phyloP scores from a whole-genome alignment of 2,113 vertebrate species.

The Prochilodus magdalenae region DNA sequence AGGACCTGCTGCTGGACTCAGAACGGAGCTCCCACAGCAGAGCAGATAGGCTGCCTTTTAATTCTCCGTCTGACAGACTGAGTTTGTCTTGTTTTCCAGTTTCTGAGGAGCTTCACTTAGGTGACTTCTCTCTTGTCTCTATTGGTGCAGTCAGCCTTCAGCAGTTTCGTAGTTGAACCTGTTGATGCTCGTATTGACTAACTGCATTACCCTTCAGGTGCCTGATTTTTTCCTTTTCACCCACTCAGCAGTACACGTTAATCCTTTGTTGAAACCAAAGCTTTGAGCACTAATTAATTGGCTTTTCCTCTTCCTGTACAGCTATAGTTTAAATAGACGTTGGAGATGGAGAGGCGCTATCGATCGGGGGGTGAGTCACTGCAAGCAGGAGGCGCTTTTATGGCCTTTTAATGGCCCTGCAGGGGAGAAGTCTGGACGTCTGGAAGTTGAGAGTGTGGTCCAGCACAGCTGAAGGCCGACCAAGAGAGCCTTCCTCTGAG shows the following conservation, averaged over 20 bases:
- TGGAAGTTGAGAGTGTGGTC: slow-evolving; percentile 3
- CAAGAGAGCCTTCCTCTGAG: background rate
- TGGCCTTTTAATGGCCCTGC: slow-evolving; percentile 32
- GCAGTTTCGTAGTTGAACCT: background rate
- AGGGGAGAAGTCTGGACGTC: slow-evolving; percentile 1
- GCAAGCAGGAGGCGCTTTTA: slow-evolving; percentile 38
- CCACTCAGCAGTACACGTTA: background rate
- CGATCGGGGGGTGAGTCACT: slow-evolving; percentile 39
- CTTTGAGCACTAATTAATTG: slow-evolving; percentile 38
- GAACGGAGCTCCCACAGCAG: background rate
- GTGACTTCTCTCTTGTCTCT: background rate
- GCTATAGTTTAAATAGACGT: slow-evolving; percentile 26
- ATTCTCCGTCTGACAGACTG: background rate
- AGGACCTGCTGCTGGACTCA: background rate
- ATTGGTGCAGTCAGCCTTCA: background rate
- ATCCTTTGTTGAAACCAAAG: slow-evolving; percentile 28
- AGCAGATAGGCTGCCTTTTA: background rate
- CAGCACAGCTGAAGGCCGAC: slow-evolving; percentile 7
- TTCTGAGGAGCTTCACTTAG: background rate
- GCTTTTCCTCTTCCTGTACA: slow-evolving; percentile 27
- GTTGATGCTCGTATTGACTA: background rate
- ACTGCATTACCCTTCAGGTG: slow-evolving; percentile 16
- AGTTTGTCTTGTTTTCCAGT: background rate
- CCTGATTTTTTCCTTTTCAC: background rate
- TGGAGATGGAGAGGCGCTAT: slow-evolving; percentile 31